Evolutionary conservation across 2,113 vertebrate genomes (phyloP).

Genomic region (Boleophthalmus pectinirostris): DNA sequence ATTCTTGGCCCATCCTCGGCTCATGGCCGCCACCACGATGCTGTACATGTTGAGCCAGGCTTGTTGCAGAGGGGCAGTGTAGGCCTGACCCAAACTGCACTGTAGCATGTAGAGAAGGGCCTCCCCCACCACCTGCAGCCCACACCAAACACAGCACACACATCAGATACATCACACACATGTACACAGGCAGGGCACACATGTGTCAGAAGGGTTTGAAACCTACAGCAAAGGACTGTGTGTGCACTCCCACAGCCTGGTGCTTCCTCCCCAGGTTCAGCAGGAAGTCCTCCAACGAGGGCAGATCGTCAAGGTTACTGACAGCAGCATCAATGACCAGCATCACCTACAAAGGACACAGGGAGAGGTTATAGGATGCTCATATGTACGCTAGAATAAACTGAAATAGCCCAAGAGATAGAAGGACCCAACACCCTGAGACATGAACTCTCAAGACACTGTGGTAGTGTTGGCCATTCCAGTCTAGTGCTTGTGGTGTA

Average conservation of each 20-base stretch:
- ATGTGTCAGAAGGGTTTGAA: constrained; percentile 9
- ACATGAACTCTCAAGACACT: too few species aligned
- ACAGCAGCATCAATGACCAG: constrained; percentile 92
- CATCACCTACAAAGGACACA: constrained; percentile 83
- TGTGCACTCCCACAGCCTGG: constrained; percentile 86
- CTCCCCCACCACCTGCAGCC: constrained; percentile 85
- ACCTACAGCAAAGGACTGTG: constrained; percentile 88
- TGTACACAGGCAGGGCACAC: background rate
- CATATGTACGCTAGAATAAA: too few species aligned
- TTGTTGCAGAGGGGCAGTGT: constrained; percentile 81
- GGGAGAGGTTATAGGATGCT: background rate
- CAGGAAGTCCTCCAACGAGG: constrained; percentile 88
- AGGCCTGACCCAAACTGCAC: constrained; percentile 85
- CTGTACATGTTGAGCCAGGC: constrained; percentile 91
- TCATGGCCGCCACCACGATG: constrained; percentile 89
- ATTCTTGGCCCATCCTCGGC: constrained; percentile 81
- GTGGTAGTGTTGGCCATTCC: too few species aligned
- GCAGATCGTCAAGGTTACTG: constrained; percentile 87
- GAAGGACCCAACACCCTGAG: too few species aligned
- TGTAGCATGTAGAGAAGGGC: constrained; percentile 94
- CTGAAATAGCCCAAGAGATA: too few species aligned
- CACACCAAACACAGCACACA: constrained; percentile 21
- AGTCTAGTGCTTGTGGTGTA: too few species aligned
- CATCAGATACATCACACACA: constrained; percentile 5
- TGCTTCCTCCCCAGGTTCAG: constrained; percentile 89